A percentile compares a stretch with the other conserved stretches of the same genome.
phyloP scores from a whole-genome alignment of 2,113 vertebrate species.

The Corythaixoides concolor region DNA sequence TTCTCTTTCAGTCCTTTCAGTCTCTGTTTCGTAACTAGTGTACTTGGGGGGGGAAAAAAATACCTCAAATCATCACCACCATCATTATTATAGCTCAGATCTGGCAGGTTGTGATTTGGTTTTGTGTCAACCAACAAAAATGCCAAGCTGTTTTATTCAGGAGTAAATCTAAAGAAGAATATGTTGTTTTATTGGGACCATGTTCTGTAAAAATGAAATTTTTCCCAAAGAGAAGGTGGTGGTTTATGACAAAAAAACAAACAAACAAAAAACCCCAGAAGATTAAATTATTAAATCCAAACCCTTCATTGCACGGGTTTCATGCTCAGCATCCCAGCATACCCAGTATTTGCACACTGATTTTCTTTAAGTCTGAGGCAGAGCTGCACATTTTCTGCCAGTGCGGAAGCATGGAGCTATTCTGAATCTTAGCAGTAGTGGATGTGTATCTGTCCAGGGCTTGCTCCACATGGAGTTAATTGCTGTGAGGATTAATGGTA shows the following conservation, averaged over 20 bases:
- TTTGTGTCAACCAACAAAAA: not conserved
- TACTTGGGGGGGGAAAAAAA: not conserved
- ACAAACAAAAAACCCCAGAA: too few species aligned
- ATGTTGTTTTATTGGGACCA: not conserved
- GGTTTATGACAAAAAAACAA: too few species aligned
- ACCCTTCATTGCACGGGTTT: not conserved
- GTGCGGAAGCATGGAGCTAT: not conserved
- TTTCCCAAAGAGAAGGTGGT: not conserved
- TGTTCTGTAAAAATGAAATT: not conserved
- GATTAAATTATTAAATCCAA: not conserved
- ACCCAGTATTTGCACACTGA: not conserved
- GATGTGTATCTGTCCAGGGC: not conserved
- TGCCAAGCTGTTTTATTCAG: not conserved
- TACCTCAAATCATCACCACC: not conserved
- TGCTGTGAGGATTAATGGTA: not conserved
- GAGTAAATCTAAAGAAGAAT: not conserved
- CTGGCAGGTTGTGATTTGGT: not conserved
- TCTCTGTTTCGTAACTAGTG: slow-evolving; percentile 23
- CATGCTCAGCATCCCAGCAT: not conserved
- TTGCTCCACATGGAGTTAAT: not conserved
- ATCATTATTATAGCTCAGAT: not conserved
- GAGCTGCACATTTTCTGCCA: not conserved
- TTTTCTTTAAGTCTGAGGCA: not conserved
- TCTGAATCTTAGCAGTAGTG: not conserved
- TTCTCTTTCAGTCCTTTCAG: not conserved